Percentiles rank a stretch among this genome's conserved stretches.
phyloP scores from a whole-genome alignment of 2,113 vertebrate genomes.

The Emberiza fucata region DNA sequence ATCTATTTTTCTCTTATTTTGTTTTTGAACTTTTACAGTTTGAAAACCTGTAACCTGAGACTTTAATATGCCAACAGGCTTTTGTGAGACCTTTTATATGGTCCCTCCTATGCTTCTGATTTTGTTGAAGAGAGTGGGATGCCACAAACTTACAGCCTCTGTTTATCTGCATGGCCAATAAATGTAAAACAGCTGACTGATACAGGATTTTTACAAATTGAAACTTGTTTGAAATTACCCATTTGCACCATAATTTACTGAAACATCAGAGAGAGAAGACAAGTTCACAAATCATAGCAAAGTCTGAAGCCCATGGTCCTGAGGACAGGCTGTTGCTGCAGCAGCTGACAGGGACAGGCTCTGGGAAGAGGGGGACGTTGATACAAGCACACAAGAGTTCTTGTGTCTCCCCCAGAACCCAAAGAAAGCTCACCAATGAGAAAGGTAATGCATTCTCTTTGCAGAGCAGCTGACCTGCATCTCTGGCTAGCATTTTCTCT shows the following conservation, averaged over 20 bases:
- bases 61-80: background rate
- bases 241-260: background rate
- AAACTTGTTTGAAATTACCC: background rate
- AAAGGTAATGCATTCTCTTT: background rate
- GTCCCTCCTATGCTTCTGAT: background rate
- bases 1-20: background rate
- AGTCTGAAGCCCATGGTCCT: background rate
- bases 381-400: background rate
- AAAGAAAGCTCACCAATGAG: background rate
- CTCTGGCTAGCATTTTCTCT: background rate
- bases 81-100: background rate
- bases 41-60: background rate
- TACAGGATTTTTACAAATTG: background rate
- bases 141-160: background rate
- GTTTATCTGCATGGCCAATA: background rate
- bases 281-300: background rate
- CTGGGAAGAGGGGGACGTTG: background rate
- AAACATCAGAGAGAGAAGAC: background rate
- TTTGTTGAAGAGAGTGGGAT: background rate
- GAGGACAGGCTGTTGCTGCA: background rate
- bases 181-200: background rate
- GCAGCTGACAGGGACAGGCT: background rate
- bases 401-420: background rate
- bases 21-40: background rate
- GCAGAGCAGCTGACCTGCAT: background rate